Evolutionary conservation across 2,888 invertebrate genomes (phyloP).

Genomic region (Rotaria magnacalcarata): DNA sequence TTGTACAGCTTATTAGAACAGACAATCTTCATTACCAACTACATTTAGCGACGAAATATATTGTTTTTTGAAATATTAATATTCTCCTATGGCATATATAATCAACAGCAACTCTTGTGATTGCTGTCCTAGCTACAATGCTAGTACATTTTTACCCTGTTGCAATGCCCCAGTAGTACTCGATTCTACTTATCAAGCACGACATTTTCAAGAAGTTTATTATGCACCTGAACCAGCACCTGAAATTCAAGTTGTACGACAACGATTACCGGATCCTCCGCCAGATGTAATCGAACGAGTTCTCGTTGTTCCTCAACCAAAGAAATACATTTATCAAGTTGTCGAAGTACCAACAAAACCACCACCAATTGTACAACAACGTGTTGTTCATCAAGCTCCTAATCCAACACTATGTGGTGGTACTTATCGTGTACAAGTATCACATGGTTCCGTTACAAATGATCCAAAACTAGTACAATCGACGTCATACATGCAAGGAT

Average conservation of each 20-base stretch:
- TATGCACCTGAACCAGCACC: constrained; percentile 43
- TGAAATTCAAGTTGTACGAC: constrained; percentile 39
- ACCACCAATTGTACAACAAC: constrained; percentile 40
- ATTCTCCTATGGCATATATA: background rate
- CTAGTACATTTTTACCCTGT: background rate
- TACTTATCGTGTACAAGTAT: background rate
- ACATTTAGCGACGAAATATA: background rate
- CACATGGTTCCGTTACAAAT: background rate
- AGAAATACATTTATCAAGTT: constrained; percentile 40
- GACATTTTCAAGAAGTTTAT: constrained; percentile 37
- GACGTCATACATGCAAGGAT: background rate
- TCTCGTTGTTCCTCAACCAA: constrained; percentile 42
- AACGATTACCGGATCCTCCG: constrained; percentile 43
- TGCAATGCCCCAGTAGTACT: background rate
- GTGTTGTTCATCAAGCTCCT: constrained; percentile 35
- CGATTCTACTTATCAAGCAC: constrained; percentile 32
- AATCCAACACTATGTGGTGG: constrained; percentile 35
- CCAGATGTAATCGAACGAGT: constrained; percentile 45
- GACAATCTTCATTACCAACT: background rate
- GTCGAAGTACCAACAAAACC: constrained; percentile 45
- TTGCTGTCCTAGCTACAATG: background rate
- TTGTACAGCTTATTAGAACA: background rate
- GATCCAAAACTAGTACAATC: background rate
- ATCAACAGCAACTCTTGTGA: background rate
- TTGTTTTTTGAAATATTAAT: too few species aligned